Conservation (phyloP, 1,140 invertebrate genomes). For the Drosophila repletoides region DNA sequence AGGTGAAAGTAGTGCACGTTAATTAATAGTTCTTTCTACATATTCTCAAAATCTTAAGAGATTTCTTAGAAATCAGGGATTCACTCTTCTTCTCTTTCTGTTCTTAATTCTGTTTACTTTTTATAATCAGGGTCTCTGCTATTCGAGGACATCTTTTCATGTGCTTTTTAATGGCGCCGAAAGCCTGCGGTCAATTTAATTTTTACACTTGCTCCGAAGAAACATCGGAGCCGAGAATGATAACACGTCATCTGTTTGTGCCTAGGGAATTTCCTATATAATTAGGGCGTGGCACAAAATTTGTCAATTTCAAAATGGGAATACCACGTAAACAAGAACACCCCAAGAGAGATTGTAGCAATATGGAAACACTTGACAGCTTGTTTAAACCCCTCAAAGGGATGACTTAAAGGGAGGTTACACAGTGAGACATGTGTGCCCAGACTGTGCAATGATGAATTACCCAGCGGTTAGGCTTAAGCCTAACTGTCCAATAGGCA, state of each 20-base stretch:
- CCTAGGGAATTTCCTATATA: not conserved
- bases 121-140: not conserved
- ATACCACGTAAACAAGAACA: conserved; percentile 13
- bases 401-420: not conserved
- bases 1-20: too few species aligned
- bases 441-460: conserved; percentile 31
- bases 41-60: too few species aligned
- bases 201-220: conserved; percentile 15
- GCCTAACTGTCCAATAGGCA: conserved; percentile 9
- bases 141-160: not conserved
- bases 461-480: conserved; percentile 23
- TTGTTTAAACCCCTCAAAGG: too few species aligned
- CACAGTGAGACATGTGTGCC: not conserved
- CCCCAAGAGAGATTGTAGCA: not conserved
- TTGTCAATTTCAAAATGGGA: conserved; percentile 24
- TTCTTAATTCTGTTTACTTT: too few species aligned
- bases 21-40: too few species aligned
- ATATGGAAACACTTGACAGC: conserved; percentile 12
- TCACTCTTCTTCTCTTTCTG: too few species aligned
- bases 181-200: conserved; percentile 34
- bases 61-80: too few species aligned
- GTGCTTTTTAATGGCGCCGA: not conserved
- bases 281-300: conserved; percentile 26
- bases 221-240: not conserved
- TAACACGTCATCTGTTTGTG: conserved; percentile 5